Base-by-base conservation (phyloP, 2,797 vertebrate species). In the Tragelaphus eurycerus region DNA sequence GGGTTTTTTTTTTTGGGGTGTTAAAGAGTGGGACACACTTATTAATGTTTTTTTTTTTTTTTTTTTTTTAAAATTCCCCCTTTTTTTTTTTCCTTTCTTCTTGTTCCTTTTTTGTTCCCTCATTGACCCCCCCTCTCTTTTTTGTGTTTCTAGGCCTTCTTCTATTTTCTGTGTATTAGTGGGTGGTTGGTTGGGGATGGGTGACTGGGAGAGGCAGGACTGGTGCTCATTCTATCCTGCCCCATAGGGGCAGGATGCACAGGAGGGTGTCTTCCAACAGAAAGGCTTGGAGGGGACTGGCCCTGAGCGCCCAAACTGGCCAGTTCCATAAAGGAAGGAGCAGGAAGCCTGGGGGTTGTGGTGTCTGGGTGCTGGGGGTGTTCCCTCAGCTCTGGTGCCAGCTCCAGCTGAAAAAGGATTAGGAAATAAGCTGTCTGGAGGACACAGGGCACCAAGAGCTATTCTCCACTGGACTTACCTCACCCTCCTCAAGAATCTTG, bases 381-480 rank as follows among this genome's bases (percentile, higher is more conserved):
- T 21, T 25, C n/a, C 11, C 34, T n/a, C 10, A 71, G 55, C 59
- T 86, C 71, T 16, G 13, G 31, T 13, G 21, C 46, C 84, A 54
- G 76, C 81, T 90, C 60, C 15, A 27, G 21, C 3, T 19, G 67
- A 76, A 31, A 89, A 50, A 48, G 31, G 27, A n/a, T n/a, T 23
- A 38, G 27, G 13, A 48, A 48, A 1, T 12, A 15, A 55, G 29
- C 87, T 43, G 3, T 48, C 27, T 52, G 62, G 79, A n/a, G 79
- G 19, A 25, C 1, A 4, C 2, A 19, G 38, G 64, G 10, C 11
- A 46, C 8, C 21, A 29, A 54, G 38, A 11, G 52, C 0, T 4
- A n/a, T 10, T 50, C 23, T 25, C 29, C 21, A 8, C 1, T 10
- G 11, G 31, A 23, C 4, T 6, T 60, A n/a, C 12, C 0, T 21